Percentiles rank a stretch among this genome's conserved stretches.
phyloP scores from a whole-genome alignment of 2,888 invertebrate species.

The Dryomyza anilis region DNA sequence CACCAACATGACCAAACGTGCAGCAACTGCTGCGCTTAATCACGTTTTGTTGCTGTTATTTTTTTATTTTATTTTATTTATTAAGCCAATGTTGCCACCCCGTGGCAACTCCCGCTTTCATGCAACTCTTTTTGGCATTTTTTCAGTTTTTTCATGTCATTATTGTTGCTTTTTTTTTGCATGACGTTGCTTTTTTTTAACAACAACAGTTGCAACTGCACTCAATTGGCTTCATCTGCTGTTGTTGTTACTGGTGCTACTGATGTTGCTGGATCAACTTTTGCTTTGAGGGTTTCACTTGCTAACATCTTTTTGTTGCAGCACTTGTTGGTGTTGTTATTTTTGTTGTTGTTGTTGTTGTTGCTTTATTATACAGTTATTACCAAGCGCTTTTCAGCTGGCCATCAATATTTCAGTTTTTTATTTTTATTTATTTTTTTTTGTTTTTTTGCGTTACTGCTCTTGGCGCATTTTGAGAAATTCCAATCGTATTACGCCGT shows the following conservation, averaged over 20 bases:
- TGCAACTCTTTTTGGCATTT: background rate
- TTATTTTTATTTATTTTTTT: background rate
- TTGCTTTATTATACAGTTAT: constrained; percentile 4
- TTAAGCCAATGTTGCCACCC: too few species aligned
- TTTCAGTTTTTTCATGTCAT: background rate
- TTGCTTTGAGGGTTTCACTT: constrained; percentile 1
- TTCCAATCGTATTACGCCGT: too few species aligned
- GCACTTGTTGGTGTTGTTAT: background rate
- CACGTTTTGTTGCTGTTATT: background rate
- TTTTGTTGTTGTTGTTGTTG: background rate
- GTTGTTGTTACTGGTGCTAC: background rate
- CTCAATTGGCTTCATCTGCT: constrained; percentile 7
- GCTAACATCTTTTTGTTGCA: background rate
- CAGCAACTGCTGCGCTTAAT: background rate
- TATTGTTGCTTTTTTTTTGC: background rate
- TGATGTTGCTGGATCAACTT: background rate
- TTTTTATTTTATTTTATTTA: too few species aligned
- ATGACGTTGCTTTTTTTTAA: too few species aligned
- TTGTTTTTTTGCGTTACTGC: too few species aligned
- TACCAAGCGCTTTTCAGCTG: background rate
- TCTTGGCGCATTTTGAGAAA: too few species aligned
- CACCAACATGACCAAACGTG: background rate
- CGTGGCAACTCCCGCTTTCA: background rate
- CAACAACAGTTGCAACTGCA: background rate
- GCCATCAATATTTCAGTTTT: too few species aligned